A percentile compares a stretch with the other conserved stretches of the same genome.
Conservation (phyloP, 2,888 invertebrate species). For the Caenorhabditis becei region DNA sequence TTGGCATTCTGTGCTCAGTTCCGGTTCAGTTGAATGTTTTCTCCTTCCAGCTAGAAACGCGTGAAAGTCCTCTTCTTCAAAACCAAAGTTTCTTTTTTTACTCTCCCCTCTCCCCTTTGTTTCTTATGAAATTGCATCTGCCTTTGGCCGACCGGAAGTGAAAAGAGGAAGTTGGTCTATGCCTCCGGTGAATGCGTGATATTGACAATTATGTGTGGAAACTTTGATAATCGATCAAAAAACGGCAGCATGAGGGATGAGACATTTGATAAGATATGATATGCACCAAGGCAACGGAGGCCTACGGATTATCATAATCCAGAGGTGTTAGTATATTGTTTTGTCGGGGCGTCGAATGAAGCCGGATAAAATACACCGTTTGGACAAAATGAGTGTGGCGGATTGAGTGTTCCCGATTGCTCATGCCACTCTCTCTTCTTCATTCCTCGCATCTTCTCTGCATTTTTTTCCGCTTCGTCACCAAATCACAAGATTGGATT, state of each 20-base stretch:
- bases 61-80: conserved; percentile 39
- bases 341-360: conserved; percentile 50
- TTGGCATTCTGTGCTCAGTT: conserved; percentile 57
- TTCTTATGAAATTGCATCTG: neutral
- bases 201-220: conserved; percentile 1
- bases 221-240: conserved; percentile 47
- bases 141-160: too few relatives aligned
- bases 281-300: conserved; percentile 45
- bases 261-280: conserved; percentile 44
- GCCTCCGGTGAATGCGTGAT: neutral
- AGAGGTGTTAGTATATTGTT: conserved; percentile 55
- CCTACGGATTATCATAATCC: conserved; percentile 45
- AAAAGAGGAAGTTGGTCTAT: too few relatives aligned
- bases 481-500: conserved; percentile 51
- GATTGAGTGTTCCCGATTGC: conserved; percentile 56
- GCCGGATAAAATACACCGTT: conserved; percentile 59
- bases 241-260: conserved; percentile 30
- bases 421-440: conserved; percentile 35
- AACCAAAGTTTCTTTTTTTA: conserved; percentile 2
- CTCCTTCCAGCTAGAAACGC: conserved; percentile 15
- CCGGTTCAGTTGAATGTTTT: conserved; percentile 50
- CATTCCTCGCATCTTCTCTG: neutral
- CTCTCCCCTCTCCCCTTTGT: neutral
- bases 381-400: conserved; percentile 47
- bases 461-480: conserved; percentile 33